These are phyloP conservation scores for Poecile atricapillus DNA, from an alignment of 2,113 vertebrate species.

Conservation along the genomic window DNA sequence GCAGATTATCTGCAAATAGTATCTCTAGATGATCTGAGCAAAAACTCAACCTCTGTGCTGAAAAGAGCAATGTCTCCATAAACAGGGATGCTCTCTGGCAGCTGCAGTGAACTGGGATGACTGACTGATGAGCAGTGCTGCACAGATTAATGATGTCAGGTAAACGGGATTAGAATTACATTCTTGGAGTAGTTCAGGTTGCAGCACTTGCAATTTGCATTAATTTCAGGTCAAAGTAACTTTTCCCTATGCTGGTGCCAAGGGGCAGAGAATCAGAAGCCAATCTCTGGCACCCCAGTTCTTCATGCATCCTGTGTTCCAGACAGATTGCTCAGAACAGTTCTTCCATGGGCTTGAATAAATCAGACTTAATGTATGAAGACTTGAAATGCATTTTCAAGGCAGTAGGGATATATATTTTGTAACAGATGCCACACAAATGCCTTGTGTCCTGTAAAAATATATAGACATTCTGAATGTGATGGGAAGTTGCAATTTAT, in stretches of 20 bases:
- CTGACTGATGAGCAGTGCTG: background rate
- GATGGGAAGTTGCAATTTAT: constrained; percentile 57
- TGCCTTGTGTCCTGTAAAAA: constrained; percentile 64
- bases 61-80: background rate
- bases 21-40: background rate
- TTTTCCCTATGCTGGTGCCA: background rate
- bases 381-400: constrained; percentile 48
- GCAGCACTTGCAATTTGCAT: background rate
- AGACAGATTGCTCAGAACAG: constrained; percentile 39
- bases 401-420: constrained; percentile 49
- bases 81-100: background rate
- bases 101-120: background rate
- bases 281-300: background rate
- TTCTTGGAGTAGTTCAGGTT: background rate
- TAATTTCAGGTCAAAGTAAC: constrained; percentile 11
- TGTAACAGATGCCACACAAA: constrained; percentile 64
- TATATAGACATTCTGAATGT: constrained; percentile 61
- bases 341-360: constrained; percentile 46
- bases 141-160: constrained; percentile 14
- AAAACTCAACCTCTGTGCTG: background rate
- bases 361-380: constrained; percentile 56
- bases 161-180: constrained; percentile 15
- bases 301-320: background rate
- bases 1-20: background rate
- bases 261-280: constrained; percentile 15